Evolutionary conservation across 1,140 invertebrate genomes (phyloP), one percentile per base, ranked within the genome.

Genomic region (Latrodectus geometricus): DNA sequence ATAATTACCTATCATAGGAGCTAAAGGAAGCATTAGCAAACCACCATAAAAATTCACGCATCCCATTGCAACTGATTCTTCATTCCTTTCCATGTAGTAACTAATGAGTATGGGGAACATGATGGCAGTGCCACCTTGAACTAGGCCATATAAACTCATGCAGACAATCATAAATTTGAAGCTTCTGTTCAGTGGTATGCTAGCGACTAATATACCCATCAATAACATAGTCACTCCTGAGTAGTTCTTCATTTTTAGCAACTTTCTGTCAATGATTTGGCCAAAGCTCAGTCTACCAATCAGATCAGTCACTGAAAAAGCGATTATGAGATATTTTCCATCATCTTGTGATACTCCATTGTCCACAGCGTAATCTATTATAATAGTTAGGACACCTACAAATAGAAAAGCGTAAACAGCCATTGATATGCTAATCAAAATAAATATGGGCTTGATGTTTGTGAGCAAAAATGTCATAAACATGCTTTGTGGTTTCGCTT

Each of bases 321-420:
- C 81, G 9, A 82, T 89, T 35, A 89, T 61, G 2, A 89, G 69
- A n/a, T 54, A 77, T 14, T 88, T 87, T 35, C 86, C 84, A 21
- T 61, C 20, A 9, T 86, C 83, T 20, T 88, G 77, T 1, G 68
- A 61, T 4, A 88, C 21, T 0, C 86, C 88, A 21, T 78, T 69
- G 66, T 89, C 88, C 8, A 87, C 74, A 0, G 78, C 88, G 74
- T 87, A 89, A 48, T 89, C 88, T 9, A 89, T 82, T 17, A 89
- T 88, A 11, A 89, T 80, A 0, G 89, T 86, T 0, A 76, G 17
- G 9, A 89, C 87, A 12, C 86, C 84, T 9, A 81, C 75, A 70
- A 88, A 89, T 0, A 79, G 72, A 52, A 69, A 88, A 4, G 75
- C 76, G 23, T 86, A 88, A 4, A 87, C 77, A 61, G 74, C 85